These are phyloP conservation scores for Chaenogobius annularis DNA, from an alignment of 2,113 vertebrate species.

Conservation along the genomic window DNA sequence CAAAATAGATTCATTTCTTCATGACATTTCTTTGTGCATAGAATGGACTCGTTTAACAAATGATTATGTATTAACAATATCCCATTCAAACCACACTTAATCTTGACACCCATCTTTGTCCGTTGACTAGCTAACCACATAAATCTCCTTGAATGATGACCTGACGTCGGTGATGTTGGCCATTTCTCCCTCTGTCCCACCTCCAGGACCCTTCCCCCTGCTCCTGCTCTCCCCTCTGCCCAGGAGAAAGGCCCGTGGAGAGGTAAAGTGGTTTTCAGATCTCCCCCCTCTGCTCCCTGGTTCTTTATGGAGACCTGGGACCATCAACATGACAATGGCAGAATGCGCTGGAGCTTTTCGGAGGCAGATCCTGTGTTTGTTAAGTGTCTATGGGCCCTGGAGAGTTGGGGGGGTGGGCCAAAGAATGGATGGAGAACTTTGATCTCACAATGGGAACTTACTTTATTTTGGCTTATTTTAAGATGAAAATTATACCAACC, in stretches of 20 bases:
- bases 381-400: slow-evolving; percentile 67
- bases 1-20: too few relatives aligned
- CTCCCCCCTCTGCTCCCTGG: slow-evolving; percentile 44
- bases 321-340: slow-evolving; percentile 80
- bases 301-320: slow-evolving; percentile 67
- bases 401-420: slow-evolving; percentile 49
- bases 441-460: slow-evolving; percentile 62
- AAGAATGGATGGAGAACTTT: slow-evolving; percentile 64
- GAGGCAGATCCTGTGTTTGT: slow-evolving; percentile 79
- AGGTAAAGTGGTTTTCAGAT: slow-evolving; percentile 40
- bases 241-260: slow-evolving; percentile 46
- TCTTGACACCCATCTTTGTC: neutral
- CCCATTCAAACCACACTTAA: neutral
- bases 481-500: neutral
- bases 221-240: slow-evolving; percentile 20
- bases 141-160: slow-evolving; percentile 3
- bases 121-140: neutral
- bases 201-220: slow-evolving; percentile 32
- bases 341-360: slow-evolving; percentile 66
- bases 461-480: neutral
- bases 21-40: neutral
- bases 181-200: slow-evolving; percentile 14
- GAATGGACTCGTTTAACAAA: neutral
- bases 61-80: neutral
- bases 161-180: neutral